A percentile compares a stretch with the other conserved stretches of the same genome.
Evolutionary conservation across 2,797 vertebrate species (phyloP).

Genomic region (Choloepus didactylus): DNA sequence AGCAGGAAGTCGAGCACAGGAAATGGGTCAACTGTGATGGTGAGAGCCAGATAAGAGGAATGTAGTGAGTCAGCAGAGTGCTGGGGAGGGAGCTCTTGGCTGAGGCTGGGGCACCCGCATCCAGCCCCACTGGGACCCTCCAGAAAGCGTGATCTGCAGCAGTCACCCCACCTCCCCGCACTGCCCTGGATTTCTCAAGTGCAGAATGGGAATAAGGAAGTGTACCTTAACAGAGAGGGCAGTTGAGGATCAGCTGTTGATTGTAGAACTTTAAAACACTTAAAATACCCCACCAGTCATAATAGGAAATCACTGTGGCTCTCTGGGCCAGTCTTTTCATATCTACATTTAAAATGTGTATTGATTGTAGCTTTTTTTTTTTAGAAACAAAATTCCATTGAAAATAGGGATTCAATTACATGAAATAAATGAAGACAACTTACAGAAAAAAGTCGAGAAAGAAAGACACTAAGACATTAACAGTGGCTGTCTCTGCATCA

Average conservation of each 20-base stretch:
- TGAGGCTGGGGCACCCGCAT: background rate
- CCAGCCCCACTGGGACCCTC: background rate
- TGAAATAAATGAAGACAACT: background rate
- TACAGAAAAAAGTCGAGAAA: too few species aligned
- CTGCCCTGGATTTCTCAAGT: background rate
- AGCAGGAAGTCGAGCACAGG: slow-evolving; percentile 16
- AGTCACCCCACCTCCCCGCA: too few species aligned
- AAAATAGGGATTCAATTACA: background rate
- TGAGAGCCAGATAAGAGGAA: background rate
- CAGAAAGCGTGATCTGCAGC: rapidly evolving
- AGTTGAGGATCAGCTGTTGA: background rate
- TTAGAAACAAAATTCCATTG: background rate
- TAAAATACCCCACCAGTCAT: background rate
- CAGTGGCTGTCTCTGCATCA: background rate
- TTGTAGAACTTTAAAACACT: background rate
- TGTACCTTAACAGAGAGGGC: background rate
- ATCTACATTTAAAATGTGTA: background rate
- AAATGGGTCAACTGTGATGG: background rate
- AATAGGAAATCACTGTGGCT: background rate
- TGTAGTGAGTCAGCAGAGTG: background rate
- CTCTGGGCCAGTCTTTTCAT: background rate
- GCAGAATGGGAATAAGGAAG: background rate
- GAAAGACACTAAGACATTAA: background rate
- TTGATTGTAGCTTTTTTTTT: background rate
- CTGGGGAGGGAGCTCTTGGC: background rate